Evolutionary conservation across 2,888 invertebrate species (phyloP), one percentile per base, ranked within the genome.

Genomic region (Lysandra bellargus): DNA sequence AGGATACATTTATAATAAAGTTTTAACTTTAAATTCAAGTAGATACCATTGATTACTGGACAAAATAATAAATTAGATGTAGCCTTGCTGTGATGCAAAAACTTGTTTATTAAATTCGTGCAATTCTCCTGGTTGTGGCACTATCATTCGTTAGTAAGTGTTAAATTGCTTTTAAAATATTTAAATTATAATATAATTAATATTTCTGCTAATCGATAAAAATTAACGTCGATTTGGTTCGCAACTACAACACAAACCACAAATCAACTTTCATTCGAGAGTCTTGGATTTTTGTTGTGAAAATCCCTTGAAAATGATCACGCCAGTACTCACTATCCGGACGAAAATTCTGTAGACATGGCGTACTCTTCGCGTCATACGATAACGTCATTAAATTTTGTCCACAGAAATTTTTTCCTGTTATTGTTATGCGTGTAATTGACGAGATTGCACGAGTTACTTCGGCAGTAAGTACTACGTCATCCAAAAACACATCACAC

Each of bases 371-470:
- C 44, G 44, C 7, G 44, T 44, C 44, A 14, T 14, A 53, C 14
- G 23, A 23, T 57, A 14, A 53, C 53, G 53, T 14, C 14, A 53
- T 14, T 4, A 17, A 57, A 57, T 49, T 49, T 49, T 49, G 57
- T 57, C 57, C 57, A 57, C 57, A 57, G 57, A 57, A 53, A 17
- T 3, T 17, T 4, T 4, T 57, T 12, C 57, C 17, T 17, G 57
- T 57, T 57, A n/a, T 23, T 61, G 61, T 61, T 23, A 61, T n/a
- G 23, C 61, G 61, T 61, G 61, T 61, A 64, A 61, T 64, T 64
- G 64, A 64, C 64, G 64, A 64, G 64, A 30, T 64, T 12, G 23
- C 64, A 64, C 64, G 64, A 30, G 69, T 69, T 4, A 33, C 23
- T 30, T 30, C 69, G 33, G 69, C 69, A 64, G 64, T 64, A 33